A percentile compares a stretch with the other conserved stretches of the same genome.
phyloP scores from a whole-genome alignment of 1,140 invertebrate genomes.

The Drosophila pruinosa region DNA sequence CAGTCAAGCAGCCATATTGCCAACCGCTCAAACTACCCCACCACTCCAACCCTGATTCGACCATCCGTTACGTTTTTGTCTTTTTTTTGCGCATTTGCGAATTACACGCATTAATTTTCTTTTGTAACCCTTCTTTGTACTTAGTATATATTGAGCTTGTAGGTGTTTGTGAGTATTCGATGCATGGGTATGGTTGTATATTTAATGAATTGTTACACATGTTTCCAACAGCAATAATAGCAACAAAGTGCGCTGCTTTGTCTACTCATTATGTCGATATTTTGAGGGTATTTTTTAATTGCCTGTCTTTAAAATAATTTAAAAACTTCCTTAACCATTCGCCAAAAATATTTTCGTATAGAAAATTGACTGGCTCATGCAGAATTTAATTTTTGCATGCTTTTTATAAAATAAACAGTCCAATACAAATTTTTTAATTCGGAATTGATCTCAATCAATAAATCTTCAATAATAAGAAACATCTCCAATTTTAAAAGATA shows the following conservation, averaged over 20 bases:
- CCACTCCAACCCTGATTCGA: background rate
- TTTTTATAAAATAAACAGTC: too few relatives aligned
- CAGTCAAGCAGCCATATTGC: conserved; percentile 20
- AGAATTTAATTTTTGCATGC: too few relatives aligned
- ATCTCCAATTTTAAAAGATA: too few relatives aligned
- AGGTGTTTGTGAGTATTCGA: conserved; percentile 10
- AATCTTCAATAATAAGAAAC: too few relatives aligned
- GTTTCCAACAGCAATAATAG: conserved; percentile 66
- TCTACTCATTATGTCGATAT: conserved; percentile 71
- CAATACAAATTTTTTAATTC: too few relatives aligned
- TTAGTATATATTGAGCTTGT: conserved; percentile 42
- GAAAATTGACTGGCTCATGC: too few relatives aligned
- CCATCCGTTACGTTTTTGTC: conserved; percentile 20
- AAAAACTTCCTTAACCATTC: too few relatives aligned
- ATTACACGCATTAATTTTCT: conserved; percentile 68
- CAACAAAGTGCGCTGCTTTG: conserved; percentile 62
- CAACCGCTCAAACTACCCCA: background rate
- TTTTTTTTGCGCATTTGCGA: conserved; percentile 60
- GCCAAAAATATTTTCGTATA: too few relatives aligned
- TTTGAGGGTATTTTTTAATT: conserved; percentile 56
- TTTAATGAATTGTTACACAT: conserved; percentile 68
- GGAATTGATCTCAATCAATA: too few relatives aligned
- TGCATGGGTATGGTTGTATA: conserved; percentile 22
- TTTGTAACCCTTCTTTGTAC: conserved; percentile 65
- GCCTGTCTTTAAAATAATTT: conserved; percentile 37